Percentiles rank a stretch among this genome's conserved stretches.
Evolutionary conservation across 2,888 invertebrate species (phyloP).

Genomic region (Campoletis raptor): DNA sequence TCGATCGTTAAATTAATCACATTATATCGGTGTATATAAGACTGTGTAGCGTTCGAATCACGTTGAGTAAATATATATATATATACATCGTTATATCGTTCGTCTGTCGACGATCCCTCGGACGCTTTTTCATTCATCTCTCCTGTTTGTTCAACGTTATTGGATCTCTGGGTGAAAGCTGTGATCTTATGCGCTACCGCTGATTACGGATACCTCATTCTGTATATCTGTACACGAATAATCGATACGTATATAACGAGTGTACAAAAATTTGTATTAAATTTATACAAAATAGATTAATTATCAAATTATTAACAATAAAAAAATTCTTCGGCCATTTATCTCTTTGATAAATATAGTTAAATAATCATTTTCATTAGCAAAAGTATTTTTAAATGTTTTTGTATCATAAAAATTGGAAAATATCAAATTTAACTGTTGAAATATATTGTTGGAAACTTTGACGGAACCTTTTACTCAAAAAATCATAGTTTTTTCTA

Average conservation of each 20-base stretch:
- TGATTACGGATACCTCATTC: not conserved
- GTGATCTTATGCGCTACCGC: slow-evolving; percentile 16
- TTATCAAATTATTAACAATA: not conserved
- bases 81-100: not conserved
- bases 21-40: not conserved
- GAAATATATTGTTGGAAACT: too few relatives aligned
- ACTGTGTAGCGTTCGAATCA: slow-evolving; percentile 13
- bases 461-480: too few relatives aligned
- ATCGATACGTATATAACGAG: not conserved
- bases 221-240: not conserved
- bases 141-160: slow-evolving; percentile 50
- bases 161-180: slow-evolving; percentile 49
- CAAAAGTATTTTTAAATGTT: too few relatives aligned
- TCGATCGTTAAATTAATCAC: slow-evolving; percentile 29
- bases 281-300: not conserved
- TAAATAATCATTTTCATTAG: not conserved
- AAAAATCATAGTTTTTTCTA: too few relatives aligned
- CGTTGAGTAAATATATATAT: slow-evolving; percentile 26
- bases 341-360: not conserved
- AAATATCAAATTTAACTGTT: too few relatives aligned
- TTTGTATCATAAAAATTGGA: too few relatives aligned
- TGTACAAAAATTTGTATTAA: not conserved
- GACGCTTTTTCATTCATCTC: slow-evolving; percentile 15
- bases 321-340: not conserved
- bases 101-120: slow-evolving; percentile 10